Conservation (phyloP, 2,888 invertebrate species). For the Zele albiditarsus region DNA sequence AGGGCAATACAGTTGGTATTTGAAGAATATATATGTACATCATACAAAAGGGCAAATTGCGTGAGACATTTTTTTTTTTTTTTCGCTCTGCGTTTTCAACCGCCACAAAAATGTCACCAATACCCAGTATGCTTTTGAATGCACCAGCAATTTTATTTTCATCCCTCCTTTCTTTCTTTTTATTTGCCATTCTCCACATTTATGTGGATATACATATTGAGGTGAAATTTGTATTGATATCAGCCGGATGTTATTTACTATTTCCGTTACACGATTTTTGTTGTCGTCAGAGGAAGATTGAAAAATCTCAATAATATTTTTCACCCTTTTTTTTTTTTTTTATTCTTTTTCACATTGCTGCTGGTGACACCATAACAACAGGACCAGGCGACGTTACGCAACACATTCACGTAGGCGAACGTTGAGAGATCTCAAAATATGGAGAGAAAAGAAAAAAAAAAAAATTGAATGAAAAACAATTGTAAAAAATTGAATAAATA, state of each 20-base stretch:
- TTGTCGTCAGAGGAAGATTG: too few relatives aligned
- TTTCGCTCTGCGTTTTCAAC: too few relatives aligned
- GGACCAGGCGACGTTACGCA: constrained; percentile 34
- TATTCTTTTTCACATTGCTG: neutral
- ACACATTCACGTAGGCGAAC: neutral
- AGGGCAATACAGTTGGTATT: constrained; percentile 14
- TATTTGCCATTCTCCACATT: too few relatives aligned
- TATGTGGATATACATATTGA: too few relatives aligned
- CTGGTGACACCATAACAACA: constrained; percentile 31
- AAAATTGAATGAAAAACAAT: neutral
- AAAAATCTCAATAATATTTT: neutral
- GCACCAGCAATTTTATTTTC: too few relatives aligned
- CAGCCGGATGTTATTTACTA: too few relatives aligned
- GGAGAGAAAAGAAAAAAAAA: neutral
- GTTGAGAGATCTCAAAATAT: neutral
- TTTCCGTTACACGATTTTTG: too few relatives aligned
- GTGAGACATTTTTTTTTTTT: neutral
- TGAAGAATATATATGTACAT: neutral
- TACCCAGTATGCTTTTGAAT: too few relatives aligned
- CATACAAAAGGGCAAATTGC: neutral
- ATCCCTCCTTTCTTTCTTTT: too few relatives aligned
- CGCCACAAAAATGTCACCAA: neutral
- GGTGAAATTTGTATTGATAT: too few relatives aligned
- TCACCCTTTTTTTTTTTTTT: neutral
- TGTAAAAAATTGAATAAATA: neutral